phyloP scores from a whole-genome alignment of 2,797 vertebrate genomes.

The Peromyscus aztecus region DNA sequence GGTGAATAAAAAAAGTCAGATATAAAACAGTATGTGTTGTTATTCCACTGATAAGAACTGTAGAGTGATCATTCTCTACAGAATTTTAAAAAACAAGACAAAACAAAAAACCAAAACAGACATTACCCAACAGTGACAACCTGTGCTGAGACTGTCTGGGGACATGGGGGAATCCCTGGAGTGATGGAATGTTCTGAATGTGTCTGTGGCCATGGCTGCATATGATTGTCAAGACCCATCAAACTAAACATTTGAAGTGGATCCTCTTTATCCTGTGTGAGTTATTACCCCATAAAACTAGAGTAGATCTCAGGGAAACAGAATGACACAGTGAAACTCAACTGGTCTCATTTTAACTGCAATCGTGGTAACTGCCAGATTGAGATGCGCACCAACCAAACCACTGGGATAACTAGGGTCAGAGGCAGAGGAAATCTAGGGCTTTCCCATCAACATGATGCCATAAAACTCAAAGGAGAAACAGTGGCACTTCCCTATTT shows the following conservation, averaged over 20 bases:
- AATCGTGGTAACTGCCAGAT: neutral
- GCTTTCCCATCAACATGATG: neutral
- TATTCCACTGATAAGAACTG: neutral
- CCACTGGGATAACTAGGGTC: neutral
- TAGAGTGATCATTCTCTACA: neutral
- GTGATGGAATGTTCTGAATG: neutral
- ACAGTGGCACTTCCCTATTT: neutral
- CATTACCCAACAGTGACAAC: neutral
- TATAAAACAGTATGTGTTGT: neutral
- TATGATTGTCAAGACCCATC: neutral
- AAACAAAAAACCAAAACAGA: neutral
- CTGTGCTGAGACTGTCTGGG: neutral
- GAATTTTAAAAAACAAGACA: neutral
- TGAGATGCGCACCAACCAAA: neutral
- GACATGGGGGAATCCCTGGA: neutral
- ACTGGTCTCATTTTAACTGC: neutral
- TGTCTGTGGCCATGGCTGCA: neutral
- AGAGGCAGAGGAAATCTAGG: neutral
- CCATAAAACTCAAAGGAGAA: neutral
- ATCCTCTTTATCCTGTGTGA: neutral
- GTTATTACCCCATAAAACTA: neutral
- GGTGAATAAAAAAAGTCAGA: conserved; percentile 3
- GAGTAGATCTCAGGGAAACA: neutral
- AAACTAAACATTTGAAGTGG: neutral
- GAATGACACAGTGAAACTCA: neutral